Evolutionary conservation across 2,113 vertebrate species (phyloP), one percentile per base, ranked within the genome.

Genomic region (Crotalus viridis): DNA sequence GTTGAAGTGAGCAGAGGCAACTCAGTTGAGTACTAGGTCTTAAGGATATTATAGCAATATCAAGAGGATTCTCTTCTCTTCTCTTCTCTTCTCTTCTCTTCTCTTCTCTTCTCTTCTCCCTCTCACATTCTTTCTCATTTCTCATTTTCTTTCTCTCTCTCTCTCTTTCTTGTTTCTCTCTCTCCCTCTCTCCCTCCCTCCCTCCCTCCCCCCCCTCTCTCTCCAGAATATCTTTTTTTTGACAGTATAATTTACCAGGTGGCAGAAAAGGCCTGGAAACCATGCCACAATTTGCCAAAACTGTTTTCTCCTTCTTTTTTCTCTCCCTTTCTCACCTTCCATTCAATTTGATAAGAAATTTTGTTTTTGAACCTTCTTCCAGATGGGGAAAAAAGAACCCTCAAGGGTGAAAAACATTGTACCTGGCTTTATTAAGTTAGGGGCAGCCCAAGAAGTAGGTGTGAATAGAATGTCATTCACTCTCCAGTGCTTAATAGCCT

Each of bases 121-220:
- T 61, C 57, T 61, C 57, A 10, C 9, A 21, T 8, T 61, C 24
- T 61, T 26, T 17, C 8, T 24, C 46, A 48, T 33, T 74, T 7
- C 33, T 39, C 15, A 15, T 39, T 19, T 24, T 61, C 22, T 61
- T 9, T 17, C 8, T 24, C 22, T 64, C 26, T 64, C 26, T 64
- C 59, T 51, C 1, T 51, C 15, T 85, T 7, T 7, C 39, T 39
- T 5, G 5, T 19, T 19, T 85, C 0, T 0, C n/a, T 21, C 2
- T 0, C 21, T 0, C 43, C 0, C 21, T 12, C 28, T 1, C 81
- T 22, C 8, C 28, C 59, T 19, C 55, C 0, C 8, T 24, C 22
- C 10, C 26, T 64, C 24, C 2, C 26, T 64, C 33, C 21, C 0
- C 43, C 1, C 19, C 10, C 28, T 3, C 81, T 46, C 3, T 64